Base-by-base conservation (phyloP, 2,797 vertebrate genomes). In the Semaprochilodus insignis region DNA sequence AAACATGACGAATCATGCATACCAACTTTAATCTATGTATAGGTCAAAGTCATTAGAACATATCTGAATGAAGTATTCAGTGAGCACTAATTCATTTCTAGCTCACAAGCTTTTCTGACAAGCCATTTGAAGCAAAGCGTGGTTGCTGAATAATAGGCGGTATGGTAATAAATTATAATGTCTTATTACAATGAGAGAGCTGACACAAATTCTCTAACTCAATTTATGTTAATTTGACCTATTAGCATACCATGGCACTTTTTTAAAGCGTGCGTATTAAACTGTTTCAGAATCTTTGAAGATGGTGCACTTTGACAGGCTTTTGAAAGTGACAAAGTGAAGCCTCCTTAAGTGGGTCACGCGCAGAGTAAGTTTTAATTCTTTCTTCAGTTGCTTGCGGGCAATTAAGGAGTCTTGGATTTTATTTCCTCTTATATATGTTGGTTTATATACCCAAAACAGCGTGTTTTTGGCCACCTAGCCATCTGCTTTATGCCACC, bases 401-500 rank as follows among this genome's bases (percentile, higher is more conserved):
- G 65, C 34, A 48, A 48, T 48, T 48, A 48, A 48, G 10, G 44
- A 48, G 44, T 0, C 60, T 27, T 10, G 60, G 3, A 11, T 57
- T 57, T 57, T 57, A 21, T 21, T 57, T 57, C 54, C 17, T 1
- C 54, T 21, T 21, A 57, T 48, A 48, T 11, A 48, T 48, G 44
- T 48, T 48, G 10, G 44, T 48, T 48, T 48, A 48, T 10, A 2
- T 13, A 48, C 8, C 10, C 1, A 48, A 13, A 48, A 48, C 44
- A 13, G 44, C 10, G 10, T 44, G 66, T 70, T 40, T 70, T 44
- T n/a, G 21, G 36, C 70, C 31, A 31, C 63, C 76, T 14, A 14
- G 19, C 81, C 81, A 78, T 83, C 81, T 83, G 81, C 69, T 83
- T 59, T 23, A 74, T 48, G 69, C 76, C 81, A 78, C 76, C 76